A percentile compares a stretch with the other conserved stretches of the same genome.
Evolutionary conservation across 2,113 vertebrate species (phyloP).

Genomic region (Isurus oxyrinchus): DNA sequence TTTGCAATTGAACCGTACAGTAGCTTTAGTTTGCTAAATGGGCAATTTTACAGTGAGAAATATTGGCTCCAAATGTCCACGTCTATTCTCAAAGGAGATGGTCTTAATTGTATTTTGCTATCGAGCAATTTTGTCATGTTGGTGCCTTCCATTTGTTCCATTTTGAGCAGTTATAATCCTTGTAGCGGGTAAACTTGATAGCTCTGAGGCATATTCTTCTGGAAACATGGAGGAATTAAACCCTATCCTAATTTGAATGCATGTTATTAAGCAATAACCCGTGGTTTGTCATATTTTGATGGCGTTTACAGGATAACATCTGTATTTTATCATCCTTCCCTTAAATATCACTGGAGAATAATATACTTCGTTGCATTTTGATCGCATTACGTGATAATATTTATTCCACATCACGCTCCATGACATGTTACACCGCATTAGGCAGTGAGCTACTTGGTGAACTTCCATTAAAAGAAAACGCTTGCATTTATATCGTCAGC

Average conservation of each 20-base stretch:
- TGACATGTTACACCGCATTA: neutral
- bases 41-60: neutral
- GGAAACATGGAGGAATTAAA: neutral
- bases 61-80: neutral
- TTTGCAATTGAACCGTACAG: neutral
- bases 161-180: neutral
- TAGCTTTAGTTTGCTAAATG: neutral
- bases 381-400: neutral
- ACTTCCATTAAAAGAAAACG: neutral
- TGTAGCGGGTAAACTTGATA: neutral
- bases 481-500: neutral
- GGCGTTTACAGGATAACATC: neutral
- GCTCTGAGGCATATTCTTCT: neutral
- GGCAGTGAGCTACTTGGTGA: neutral
- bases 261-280: neutral
- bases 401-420: neutral
- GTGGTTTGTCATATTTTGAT: neutral
- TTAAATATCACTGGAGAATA: neutral
- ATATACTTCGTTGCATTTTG: neutral
- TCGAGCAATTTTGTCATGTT: neutral
- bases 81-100: neutral
- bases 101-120: neutral
- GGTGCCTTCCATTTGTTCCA: neutral
- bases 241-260: neutral
- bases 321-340: neutral